Base-by-base conservation (phyloP, 2,113 vertebrate genomes). In the Platysternon megacephalum region DNA sequence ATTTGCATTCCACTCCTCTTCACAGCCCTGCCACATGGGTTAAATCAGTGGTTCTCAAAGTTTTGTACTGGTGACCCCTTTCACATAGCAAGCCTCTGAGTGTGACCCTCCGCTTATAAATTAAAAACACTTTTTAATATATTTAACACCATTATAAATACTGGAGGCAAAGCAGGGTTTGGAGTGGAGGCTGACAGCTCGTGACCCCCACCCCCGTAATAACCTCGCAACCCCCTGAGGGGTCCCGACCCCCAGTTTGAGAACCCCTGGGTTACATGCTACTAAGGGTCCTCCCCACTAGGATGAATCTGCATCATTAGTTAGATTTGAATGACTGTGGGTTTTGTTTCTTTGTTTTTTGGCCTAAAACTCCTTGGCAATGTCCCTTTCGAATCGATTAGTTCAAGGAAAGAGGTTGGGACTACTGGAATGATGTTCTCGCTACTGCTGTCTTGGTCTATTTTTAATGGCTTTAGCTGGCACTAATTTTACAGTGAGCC, bases 391-490 rank as follows among this genome's bases (percentile, higher is more conserved):
- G 80, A 96, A 97, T 94, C 90, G 93, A 97, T 97, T 93, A 93
- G 86, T 82, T 97, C 95, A 95, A 85, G 93, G 91, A 2, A 86
- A 95, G 95, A 90, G 91, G 95, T 94, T 92, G 91, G 90, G 79
- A 86, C 91, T 91, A 86, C 39, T 94, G 92, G 91, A 97, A 96
- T 96, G 93, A 91, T 90, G 94, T 88, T 92, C 61, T 90, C 93
- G 93, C 94, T 85, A 51, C 86, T 61, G 48, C 76, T 85, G 92
- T 95, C 95, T 97, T 95, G 85, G 95, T 97, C 95, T 92, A 91
- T 93, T 93, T 93, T 95, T 95, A 89, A 95, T 84, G 94, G 78
- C 83, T 84, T 86, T 95, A 72, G 96, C 82, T 90, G 95, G 93
- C 95, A 87, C 90, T 96, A 95, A 97, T 97, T 95, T 96, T 79